A percentile compares a stretch with the other conserved stretches of the same genome.
phyloP scores from a whole-genome alignment of 2,797 vertebrate genomes.

The Macrochelys suwanniensis region DNA sequence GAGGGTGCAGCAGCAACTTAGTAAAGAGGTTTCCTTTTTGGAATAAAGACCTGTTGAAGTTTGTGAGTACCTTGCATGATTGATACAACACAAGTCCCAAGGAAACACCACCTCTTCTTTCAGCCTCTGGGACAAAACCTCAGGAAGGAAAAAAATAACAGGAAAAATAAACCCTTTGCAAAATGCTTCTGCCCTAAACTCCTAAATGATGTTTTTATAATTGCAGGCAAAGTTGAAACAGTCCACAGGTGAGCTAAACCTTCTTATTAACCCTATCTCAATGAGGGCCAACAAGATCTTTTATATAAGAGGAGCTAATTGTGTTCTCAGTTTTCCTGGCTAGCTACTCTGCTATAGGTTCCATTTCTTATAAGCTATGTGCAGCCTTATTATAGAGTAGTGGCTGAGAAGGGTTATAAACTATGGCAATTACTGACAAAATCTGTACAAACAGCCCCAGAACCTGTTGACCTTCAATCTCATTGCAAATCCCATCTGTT shows the following conservation, averaged over 20 bases:
- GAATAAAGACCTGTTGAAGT: too few relatives aligned
- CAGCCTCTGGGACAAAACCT: not conserved
- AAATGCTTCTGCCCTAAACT: not conserved
- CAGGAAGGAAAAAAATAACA: not conserved
- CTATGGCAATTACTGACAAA: not conserved
- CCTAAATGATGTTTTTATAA: not conserved
- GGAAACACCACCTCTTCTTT: not conserved
- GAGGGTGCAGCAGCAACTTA: too few relatives aligned
- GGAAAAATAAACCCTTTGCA: not conserved
- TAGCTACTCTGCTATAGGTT: not conserved
- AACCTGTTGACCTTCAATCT: conserved; percentile 49
- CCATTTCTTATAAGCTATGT: not conserved
- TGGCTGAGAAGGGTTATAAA: not conserved
- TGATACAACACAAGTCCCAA: not conserved
- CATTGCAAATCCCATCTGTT: conserved; percentile 46
- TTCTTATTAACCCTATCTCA: not conserved
- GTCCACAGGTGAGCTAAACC: not conserved
- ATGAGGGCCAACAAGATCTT: not conserved
- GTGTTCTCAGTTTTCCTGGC: not conserved
- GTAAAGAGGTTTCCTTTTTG: too few relatives aligned
- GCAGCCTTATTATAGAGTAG: not conserved
- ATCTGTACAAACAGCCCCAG: not conserved
- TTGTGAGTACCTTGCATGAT: too few relatives aligned
- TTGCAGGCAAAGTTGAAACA: not conserved
- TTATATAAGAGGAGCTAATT: not conserved